These are phyloP conservation scores for Orthonychiurus folsomi DNA, from an alignment of 2,888 invertebrate species.

Conservation along the genomic window DNA sequence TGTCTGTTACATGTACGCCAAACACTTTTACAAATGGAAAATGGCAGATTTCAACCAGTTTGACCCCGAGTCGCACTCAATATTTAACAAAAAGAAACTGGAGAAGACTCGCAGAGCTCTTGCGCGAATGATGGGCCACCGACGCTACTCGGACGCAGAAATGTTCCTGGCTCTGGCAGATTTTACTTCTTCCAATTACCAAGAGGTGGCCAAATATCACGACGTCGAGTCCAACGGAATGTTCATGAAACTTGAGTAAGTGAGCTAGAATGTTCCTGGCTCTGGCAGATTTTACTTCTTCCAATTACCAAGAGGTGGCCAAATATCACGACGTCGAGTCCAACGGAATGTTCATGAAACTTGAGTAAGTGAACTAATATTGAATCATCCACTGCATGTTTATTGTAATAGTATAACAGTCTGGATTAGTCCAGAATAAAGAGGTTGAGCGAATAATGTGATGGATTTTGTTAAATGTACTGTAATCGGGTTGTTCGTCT, in stretches of 20 bases:
- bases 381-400: too few relatives aligned
- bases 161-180: conserved; percentile 10
- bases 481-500: too few relatives aligned
- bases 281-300: conserved; percentile 10
- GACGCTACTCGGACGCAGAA: conserved; percentile 6
- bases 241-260: conserved; percentile 7
- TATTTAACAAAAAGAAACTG: background rate
- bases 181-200: conserved; percentile 7
- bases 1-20: conserved; percentile 10
- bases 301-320: background rate
- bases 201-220: background rate
- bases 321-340: background rate
- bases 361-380: conserved; percentile 11
- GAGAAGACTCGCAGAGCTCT: background rate
- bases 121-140: background rate
- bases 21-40: conserved; percentile 10
- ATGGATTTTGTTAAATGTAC: too few relatives aligned
- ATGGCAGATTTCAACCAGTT: background rate
- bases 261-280: conserved; percentile 8
- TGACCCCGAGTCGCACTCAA: background rate
- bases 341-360: background rate
- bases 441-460: too few relatives aligned
- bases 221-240: background rate
- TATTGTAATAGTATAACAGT: too few relatives aligned
- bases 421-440: too few relatives aligned